Evolutionary conservation across 2,113 vertebrate genomes (phyloP), one percentile per base, ranked within the genome.

Genomic region (Malurus alboscapulatus): DNA sequence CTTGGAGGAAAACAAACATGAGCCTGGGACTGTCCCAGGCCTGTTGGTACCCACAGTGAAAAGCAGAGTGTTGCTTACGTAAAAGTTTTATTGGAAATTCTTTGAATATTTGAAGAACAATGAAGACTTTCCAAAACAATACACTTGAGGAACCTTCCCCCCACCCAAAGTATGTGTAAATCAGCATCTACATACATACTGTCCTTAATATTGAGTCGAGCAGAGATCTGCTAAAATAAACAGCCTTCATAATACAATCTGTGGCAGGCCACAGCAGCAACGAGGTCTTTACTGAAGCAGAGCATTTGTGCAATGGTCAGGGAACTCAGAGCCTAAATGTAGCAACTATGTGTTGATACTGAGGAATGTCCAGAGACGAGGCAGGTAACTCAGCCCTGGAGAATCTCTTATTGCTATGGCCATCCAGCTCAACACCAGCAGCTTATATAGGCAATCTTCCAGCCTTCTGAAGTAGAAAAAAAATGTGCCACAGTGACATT

Each of bases 1-100:
- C 25, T 59, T 44, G 30, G 21, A 72, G 36, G 50, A 59, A 38
- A n/a, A 24, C 45, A 19, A 44, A 16, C 4, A 47, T 13, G 55
- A 58, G 51, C 27, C 0, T 42, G 32, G 24, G 48, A 51, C 40
- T 30, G 17, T 44, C 63, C 62, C 67, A 65, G 17, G 65, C 20
- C 71, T 27, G 6, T 21, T 13, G 7, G 30, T 17, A 55, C 20
- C 66, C 0, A 2, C 1, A 14, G 40, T 53, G 47, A 59, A 55
- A 86, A 57, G n/a, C 34, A 72, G 30, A 32, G n/a, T 29, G 25
- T 91, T 88, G 94, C 91, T 96, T 98, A 98, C 92, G 12, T 96
- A 98, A 97, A 97, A 90, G 86, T 91, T 96, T 98, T 98, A 98
- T 95, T 98, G 97, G 96, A 97, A 98, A 97, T 95, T 92, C 84